Percentiles rank a stretch among this genome's conserved stretches.
Conservation (phyloP, 2,888 invertebrate species). For the Pollenia angustigena region DNA sequence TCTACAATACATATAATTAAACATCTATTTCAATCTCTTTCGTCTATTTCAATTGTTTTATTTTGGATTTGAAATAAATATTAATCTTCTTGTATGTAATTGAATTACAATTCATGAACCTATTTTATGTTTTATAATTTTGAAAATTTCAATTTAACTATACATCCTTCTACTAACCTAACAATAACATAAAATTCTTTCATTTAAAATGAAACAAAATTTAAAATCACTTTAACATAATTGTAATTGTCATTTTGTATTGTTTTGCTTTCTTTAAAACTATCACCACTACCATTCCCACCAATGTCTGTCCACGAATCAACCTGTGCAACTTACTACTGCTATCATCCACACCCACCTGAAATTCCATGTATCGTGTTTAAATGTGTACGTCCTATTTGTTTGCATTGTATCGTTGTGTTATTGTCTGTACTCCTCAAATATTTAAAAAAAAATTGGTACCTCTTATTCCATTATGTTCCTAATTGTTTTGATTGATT, state of each 20-base stretch:
- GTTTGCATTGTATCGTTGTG: background rate
- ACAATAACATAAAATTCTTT: background rate
- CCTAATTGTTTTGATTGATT: conserved; percentile 56
- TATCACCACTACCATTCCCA: conserved; percentile 59
- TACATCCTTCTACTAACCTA: background rate
- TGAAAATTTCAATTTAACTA: background rate
- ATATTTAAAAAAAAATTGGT: conserved; percentile 42
- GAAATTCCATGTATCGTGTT: conserved; percentile 42
- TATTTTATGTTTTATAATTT: background rate
- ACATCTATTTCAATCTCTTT: conserved; percentile 68
- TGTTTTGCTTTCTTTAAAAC: conserved; percentile 59
- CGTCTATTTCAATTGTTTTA: conserved; percentile 69
- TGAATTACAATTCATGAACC: conserved; percentile 64
- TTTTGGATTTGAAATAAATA: conserved; percentile 45
- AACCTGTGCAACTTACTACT: conserved; percentile 50
- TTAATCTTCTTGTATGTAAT: conserved; percentile 74
- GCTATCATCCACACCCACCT: conserved; percentile 65
- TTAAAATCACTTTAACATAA: conserved; percentile 11
- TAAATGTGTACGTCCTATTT: conserved; percentile 20
- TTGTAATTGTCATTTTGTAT: conserved; percentile 55
- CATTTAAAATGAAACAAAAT: background rate
- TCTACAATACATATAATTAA: conserved; percentile 18
- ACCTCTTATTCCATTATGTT: conserved; percentile 57
- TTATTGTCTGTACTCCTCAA: conserved; percentile 47
- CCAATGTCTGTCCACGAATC: conserved; percentile 50